Evolutionary conservation across 2,888 invertebrate species (phyloP).

Genomic region (Xestobium rufovillosum): DNA sequence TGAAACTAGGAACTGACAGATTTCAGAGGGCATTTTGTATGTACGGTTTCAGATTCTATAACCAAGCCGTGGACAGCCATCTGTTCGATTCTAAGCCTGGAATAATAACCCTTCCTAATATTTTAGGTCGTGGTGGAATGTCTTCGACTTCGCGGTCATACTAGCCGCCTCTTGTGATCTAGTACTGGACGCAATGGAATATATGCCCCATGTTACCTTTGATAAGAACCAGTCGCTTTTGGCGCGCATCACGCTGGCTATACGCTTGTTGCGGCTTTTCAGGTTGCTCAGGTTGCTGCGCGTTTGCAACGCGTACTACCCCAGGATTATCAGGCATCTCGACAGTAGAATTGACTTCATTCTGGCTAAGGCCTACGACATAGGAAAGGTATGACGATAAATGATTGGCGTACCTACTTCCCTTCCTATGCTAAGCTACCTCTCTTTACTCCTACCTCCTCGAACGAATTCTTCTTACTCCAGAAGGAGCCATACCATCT

Average conservation of each 20-base stretch:
- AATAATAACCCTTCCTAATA: no score
- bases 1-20: no score
- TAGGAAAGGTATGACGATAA: slow-evolving; percentile 1
- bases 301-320: background rate
- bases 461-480: no score
- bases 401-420: no score
- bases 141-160: background rate
- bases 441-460: no score
- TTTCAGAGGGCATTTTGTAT: no score
- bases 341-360: background rate
- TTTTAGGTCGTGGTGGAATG: background rate
- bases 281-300: background rate
- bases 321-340: background rate
- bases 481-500: no score
- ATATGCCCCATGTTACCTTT: background rate
- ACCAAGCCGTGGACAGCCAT: no score
- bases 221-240: background rate
- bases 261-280: background rate
- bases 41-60: no score
- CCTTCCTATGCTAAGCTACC: no score
- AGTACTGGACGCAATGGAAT: background rate
- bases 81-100: no score
- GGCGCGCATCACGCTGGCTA: background rate
- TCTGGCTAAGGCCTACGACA: background rate
- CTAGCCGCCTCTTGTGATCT: background rate